Evolutionary conservation across 2,113 vertebrate species (phyloP), one percentile per base, ranked within the genome.

Genomic region (Malurus elegans): DNA sequence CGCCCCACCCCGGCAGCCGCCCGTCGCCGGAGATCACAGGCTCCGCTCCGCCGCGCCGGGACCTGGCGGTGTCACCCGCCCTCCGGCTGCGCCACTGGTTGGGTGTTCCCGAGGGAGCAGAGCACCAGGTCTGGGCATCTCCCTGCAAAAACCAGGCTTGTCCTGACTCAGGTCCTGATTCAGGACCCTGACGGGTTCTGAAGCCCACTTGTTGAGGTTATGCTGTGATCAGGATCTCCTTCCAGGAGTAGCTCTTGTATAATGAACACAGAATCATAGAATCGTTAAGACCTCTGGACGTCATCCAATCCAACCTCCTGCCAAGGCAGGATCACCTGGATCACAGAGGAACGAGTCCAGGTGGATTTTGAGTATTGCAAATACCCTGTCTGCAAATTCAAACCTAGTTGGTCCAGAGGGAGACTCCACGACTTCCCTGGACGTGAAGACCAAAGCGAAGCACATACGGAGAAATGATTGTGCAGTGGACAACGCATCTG

Each of bases 1-100:
- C 29, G 3, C 26, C 16, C 7, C 8, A 6, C 10, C 23, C 12
- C 2, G 10, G 10, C 29, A 20, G 58, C 36, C 9, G 12, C 5
- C 47, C 14, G 9, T 0, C 7, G 4, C 15, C 2, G 28, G 28
- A 8, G 6, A 1, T 3, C 9, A 1, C 28, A 1, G 6, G 2
- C 19, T 10, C 4, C 13, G 14, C 17, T 10, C 8, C 24, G 24
- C 51, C 31, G 8, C n/a, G 4, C 14, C n/a, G 8, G 13, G 47
- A 11, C 21, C 24, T 1, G 8, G 20, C 4, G 6, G 2, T 45
- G 47, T 7, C 42, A 3, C 17, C 16, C 12, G 3, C 32, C 20
- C 31, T 17, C 6, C 10, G 47, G 40, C 40, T 36, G 65, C 4
- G 16, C 25, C 38, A 15, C 9, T 6, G 18, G 0, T 2, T 24